Base-by-base conservation (phyloP, 2,888 invertebrate genomes). In the Bhutanitis thaidina region DNA sequence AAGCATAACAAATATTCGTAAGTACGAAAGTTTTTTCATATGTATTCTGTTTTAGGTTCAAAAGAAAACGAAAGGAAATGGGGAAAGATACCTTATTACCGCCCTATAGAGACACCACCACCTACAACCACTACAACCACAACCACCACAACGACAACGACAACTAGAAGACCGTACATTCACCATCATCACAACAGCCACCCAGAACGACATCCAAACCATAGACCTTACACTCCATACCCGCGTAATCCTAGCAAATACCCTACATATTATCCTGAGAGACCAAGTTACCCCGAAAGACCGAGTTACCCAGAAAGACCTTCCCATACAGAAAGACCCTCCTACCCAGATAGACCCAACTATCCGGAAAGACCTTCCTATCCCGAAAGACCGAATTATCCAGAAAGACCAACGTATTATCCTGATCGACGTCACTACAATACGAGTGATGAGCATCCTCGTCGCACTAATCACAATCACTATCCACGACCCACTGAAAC, bases 21-120 rank as follows among this genome's bases (percentile, higher is more conserved):
- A 13, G 12, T 35, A 5, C 12, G 8, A 29, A 4, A 20, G 1
- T 13, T 29, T 14, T 40, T 40, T 13, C 3, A 13, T 15, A n/a
- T 30, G 7, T 41, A n/a, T 7, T 30, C 3, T 15, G 20, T 29
- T 41, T 29, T 10, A 92, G 92, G 91, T 60, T 78, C 91, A 1
- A 92, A 91, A 72, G 90, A 51, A 14, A 51, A 10, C 20, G 51
- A 51, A 40, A 45, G 51, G 15, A 51, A 51, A 68, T 94, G 93
- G 93, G 85, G 78, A 3, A 77, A 74, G 67, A 87, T 85, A 71
- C 90, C 90, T 15, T 59, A 74, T 49, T 80, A 86, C 60, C 66
- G 77, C 52, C 80, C 87, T 10, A 64, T 70, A 56, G 77, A 80
- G 55, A 71, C 83, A 7, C 80, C 87, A 5, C 80, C 87, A 7